phyloP scores from a whole-genome alignment of 2,113 vertebrate species.

The Erinaceus europaeus region DNA sequence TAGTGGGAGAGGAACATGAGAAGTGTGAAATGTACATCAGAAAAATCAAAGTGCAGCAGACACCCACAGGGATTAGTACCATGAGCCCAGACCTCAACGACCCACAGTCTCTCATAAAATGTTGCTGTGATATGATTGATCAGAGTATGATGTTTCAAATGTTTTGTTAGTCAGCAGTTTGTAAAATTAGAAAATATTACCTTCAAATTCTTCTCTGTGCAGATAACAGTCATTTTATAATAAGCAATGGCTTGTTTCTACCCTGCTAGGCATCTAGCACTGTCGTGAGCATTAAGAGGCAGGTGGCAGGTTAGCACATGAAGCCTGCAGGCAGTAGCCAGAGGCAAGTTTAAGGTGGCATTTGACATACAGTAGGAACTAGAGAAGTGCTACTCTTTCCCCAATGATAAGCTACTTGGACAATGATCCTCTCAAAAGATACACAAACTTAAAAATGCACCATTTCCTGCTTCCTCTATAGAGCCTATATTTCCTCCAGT shows the following conservation, averaged over 20 bases:
- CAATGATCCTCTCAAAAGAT: neutral
- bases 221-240: neutral
- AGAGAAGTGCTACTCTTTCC: neutral
- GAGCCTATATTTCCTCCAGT: too few species aligned
- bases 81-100: neutral
- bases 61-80: fast-evolving
- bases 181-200: neutral
- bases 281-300: too few species aligned
- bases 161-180: neutral
- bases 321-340: too few species aligned
- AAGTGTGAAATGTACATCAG: too few species aligned
- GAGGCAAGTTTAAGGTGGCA: too few species aligned
- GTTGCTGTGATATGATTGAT: neutral
- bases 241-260: neutral
- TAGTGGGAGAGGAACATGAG: neutral
- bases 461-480: too few species aligned
- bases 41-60: neutral
- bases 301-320: neutral
- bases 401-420: neutral
- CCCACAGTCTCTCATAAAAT: neutral
- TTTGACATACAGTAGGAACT: neutral
- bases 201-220: neutral
- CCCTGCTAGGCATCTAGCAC: neutral
- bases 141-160: neutral
- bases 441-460: neutral